phyloP scores from a whole-genome alignment of 1,140 invertebrate genomes.

The Tachypleus tridentatus region DNA sequence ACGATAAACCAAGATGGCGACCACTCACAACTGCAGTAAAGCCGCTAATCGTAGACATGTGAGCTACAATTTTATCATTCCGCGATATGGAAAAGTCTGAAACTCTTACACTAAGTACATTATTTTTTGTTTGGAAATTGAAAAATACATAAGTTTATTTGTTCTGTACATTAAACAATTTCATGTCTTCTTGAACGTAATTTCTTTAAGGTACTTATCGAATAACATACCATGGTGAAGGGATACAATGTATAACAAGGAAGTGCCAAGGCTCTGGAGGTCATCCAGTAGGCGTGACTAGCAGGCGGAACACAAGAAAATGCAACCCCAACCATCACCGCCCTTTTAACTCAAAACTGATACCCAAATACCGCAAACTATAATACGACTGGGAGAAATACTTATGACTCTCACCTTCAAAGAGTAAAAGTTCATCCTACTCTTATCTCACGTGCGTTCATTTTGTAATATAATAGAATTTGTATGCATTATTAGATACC shows the following conservation, averaged over 20 bases:
- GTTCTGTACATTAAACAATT: neutral
- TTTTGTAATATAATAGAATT: no score
- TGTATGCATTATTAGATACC: no score
- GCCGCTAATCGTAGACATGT: constrained; percentile 2
- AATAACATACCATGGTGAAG: constrained; percentile 8
- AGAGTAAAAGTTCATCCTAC: no score
- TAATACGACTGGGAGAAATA: no score
- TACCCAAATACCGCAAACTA: no score
- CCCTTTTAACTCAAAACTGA: neutral
- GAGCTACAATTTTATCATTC: constrained; percentile 6
- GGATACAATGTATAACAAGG: constrained; percentile 10
- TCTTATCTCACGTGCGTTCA: no score
- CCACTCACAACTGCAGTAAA: constrained; percentile 7
- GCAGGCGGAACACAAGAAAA: constrained; percentile 19
- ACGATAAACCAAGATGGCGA: constrained; percentile 13
- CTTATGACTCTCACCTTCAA: no score
- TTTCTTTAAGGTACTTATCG: neutral
- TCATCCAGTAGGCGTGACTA: constrained; percentile 16
- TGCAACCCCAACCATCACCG: constrained; percentile 17
- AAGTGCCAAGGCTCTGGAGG: constrained; percentile 6
- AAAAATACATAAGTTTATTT: neutral
- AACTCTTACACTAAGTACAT: neutral
- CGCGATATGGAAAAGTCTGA: constrained; percentile 9
- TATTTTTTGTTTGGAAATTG: neutral
- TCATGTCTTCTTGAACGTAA: neutral